A percentile compares a stretch with the other conserved stretches of the same genome.
Evolutionary conservation across 1,140 invertebrate genomes (phyloP).

Genomic region (Aphelinus atriplicis): DNA sequence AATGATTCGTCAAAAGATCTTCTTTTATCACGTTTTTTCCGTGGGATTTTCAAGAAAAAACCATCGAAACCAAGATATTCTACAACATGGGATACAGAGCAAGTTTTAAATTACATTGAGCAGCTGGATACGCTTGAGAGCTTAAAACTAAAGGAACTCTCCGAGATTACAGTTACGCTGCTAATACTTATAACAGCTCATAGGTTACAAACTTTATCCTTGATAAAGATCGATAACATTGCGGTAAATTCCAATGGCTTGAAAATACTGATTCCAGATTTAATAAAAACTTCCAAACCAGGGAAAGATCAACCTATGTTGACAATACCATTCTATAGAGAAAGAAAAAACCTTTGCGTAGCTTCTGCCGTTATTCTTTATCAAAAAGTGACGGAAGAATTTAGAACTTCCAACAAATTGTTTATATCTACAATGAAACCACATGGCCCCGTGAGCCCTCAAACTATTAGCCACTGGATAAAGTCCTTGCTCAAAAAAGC

Average conservation of each 20-base stretch:
- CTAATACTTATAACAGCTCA: conserved; percentile 32
- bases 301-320: conserved; percentile 7
- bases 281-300: conserved; percentile 28
- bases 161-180: conserved; percentile 16
- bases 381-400: conserved; percentile 1
- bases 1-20: conserved; percentile 27
- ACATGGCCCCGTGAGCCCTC: conserved; percentile 34
- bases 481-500: conserved; percentile 21
- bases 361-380: conserved; percentile 2
- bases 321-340: conserved; percentile 17
- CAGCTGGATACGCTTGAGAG: background rate
- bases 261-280: conserved; percentile 23
- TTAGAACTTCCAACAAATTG: background rate
- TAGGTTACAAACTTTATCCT: too few relatives aligned
- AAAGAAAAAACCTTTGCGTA: conserved; percentile 22
- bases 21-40: conserved; percentile 38
- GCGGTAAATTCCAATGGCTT: conserved; percentile 12
- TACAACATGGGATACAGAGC: conserved; percentile 42
- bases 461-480: conserved; percentile 45
- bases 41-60: conserved; percentile 40
- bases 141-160: conserved; percentile 10
- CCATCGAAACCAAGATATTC: conserved; percentile 42
- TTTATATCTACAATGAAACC: conserved; percentile 38
- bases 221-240: conserved; percentile 32
- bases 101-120: conserved; percentile 39